Evolutionary conservation across 2,113 vertebrate genomes (phyloP), one percentile per base, ranked within the genome.

Genomic region (Cryptotis parvus): DNA sequence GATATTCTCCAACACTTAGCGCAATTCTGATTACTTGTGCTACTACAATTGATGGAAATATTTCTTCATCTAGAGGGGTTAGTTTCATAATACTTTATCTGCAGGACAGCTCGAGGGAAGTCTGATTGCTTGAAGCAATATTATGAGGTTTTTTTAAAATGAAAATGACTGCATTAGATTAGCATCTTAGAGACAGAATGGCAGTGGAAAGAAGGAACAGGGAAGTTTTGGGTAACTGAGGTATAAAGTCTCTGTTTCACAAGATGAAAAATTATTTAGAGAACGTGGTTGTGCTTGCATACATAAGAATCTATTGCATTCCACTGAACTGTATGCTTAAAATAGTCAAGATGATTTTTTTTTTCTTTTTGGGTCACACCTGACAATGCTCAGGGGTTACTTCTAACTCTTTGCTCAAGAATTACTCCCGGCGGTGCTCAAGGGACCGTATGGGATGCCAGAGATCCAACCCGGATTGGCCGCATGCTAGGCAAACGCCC

Each of bases 41-140:
- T 76, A 74, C 4, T 49, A 87, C 31, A 72, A 39, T n/a, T 45
- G 22, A 72, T 69, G 29, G 72, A 75, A 77, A 84, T 33, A 83
- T 65, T 68, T 83, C 82, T 78, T 26, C 10, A 70, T 78, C 69
- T 63, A 49, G 39, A 77, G 7, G 43, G 10, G 5, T 66, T 68
- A 2, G 24, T 83, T 86, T 49, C 80, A 1, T 66, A 76, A 75
- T 29, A 24, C 4, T 61, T 77, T 86, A 43, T 73, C 39, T 84
- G 55, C 18, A 27, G 35, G 29, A 35, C 10, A 35, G 66, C 29
- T 63, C 0, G 0, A 55, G 63, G 63, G 18, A 77, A 75, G 14
- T 87, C 76, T 85, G 20, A 68, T 73, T 73, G 31, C n/a, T 75
- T 76, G 26, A 68, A 39, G 16, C 89, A 73, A 89, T 73, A 83